Conservation (phyloP, 2,113 vertebrate species). For the Spilogale gracilis region DNA sequence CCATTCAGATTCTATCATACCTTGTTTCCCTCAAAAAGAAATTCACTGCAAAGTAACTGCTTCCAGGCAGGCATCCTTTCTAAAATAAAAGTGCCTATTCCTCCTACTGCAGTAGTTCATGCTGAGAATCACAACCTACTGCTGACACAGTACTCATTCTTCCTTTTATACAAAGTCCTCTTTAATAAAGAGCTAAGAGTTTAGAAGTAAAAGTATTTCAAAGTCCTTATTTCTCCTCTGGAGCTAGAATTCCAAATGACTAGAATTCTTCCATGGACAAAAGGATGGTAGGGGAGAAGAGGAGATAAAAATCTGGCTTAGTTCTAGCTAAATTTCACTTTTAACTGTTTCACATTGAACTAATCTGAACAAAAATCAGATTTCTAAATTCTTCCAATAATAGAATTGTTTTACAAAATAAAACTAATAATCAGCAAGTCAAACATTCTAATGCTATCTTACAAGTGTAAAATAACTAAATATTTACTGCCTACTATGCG, state of each 20-base stretch:
- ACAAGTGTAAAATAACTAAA: conserved; percentile 40
- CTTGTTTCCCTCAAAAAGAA: conserved; percentile 39
- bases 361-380: conserved; percentile 51
- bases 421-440: conserved; percentile 35
- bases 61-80: background rate
- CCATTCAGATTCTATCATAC: conserved; percentile 4
- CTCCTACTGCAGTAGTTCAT: background rate
- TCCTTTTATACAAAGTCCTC: background rate
- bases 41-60: background rate
- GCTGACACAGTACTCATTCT: background rate
- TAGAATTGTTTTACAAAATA: conserved; percentile 38
- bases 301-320: background rate
- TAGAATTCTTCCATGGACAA: conserved; percentile 5
- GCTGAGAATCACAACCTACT: background rate
- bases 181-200: background rate
- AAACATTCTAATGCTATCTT: background rate
- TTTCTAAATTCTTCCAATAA: conserved; percentile 17
- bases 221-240: background rate
- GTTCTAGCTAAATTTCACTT: background rate
- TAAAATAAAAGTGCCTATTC: background rate
- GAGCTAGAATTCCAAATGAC: background rate
- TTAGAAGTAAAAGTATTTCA: background rate
- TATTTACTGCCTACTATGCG: background rate
- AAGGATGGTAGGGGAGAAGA: background rate
- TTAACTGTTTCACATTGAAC: conserved; percentile 30